Percentiles rank a stretch among this genome's conserved stretches.
Evolutionary conservation across 2,113 vertebrate genomes (phyloP).

Genomic region (Casuarius casuarius): DNA sequence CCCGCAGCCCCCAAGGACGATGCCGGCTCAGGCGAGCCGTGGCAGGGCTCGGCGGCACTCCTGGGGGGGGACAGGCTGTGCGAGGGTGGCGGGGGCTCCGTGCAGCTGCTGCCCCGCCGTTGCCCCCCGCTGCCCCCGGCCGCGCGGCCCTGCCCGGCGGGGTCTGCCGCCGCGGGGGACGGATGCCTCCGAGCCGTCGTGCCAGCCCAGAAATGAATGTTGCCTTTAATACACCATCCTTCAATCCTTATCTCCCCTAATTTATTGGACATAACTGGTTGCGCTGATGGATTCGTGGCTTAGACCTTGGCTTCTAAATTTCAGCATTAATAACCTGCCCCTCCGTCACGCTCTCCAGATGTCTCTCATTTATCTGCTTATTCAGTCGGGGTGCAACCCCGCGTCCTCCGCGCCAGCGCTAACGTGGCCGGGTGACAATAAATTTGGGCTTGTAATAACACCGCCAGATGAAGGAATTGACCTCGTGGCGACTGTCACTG

Average conservation of each 20-base stretch:
- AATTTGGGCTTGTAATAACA: conserved; percentile 76
- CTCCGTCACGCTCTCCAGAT: conserved; percentile 75
- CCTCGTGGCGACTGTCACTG: conserved; percentile 61
- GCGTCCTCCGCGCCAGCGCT: conserved; percentile 65
- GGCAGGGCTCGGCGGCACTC: not conserved
- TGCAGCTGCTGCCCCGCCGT: not conserved
- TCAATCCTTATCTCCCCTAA: conserved; percentile 85
- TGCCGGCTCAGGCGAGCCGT: not conserved
- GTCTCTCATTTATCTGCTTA: conserved; percentile 77
- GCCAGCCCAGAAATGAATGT: conserved; percentile 68
- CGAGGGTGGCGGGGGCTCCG: fast-evolving
- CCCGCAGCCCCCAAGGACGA: not conserved
- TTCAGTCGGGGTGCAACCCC: conserved; percentile 71
- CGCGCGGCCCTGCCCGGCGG: not conserved
- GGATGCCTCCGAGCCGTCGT: not conserved
- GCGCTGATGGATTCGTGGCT: conserved; percentile 82
- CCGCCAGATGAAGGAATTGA: conserved; percentile 73
- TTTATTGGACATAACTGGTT: conserved; percentile 80
- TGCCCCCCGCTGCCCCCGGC: not conserved
- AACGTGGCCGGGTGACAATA: conserved; percentile 71
- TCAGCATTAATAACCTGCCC: conserved; percentile 84
- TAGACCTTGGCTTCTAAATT: conserved; percentile 86
- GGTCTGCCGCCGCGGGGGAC: conserved; percentile 3
- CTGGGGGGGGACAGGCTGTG: fast-evolving
- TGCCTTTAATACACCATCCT: conserved; percentile 81